Conservation (phyloP, 1,140 invertebrate species). For the Lepidurus arcticus region DNA sequence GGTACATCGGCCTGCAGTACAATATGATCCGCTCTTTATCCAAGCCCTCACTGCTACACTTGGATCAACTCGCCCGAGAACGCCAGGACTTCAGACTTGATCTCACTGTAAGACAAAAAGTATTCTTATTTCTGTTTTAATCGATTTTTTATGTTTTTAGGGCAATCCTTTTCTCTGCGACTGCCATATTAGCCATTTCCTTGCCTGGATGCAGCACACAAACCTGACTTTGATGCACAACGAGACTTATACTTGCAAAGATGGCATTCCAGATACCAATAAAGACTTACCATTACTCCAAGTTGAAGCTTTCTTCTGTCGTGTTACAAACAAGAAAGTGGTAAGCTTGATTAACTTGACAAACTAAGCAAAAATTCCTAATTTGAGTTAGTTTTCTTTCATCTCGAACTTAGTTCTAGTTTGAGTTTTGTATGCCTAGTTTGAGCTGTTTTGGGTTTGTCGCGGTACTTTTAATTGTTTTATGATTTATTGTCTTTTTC, state of each 20-base stretch:
- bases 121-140: not conserved
- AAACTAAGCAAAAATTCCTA: conserved; percentile 22
- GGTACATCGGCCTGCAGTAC: conserved; percentile 62
- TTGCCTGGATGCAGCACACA: conserved; percentile 58
- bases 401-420: conserved; percentile 7
- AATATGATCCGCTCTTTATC: conserved; percentile 60
- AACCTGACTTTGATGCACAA: conserved; percentile 56
- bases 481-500: conserved; percentile 41
- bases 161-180: conserved; percentile 60
- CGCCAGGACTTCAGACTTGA: conserved; percentile 54
- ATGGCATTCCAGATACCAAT: conserved; percentile 39
- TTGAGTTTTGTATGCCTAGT: conserved; percentile 39
- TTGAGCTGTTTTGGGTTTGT: conserved; percentile 43
- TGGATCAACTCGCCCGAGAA: conserved; percentile 54
- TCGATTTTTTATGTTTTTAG: conserved; percentile 4
- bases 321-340: not conserved
- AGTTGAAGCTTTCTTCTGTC: conserved; percentile 40
- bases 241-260: conserved; percentile 45
- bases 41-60: conserved; percentile 52
- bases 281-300: conserved; percentile 45
- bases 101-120: conserved; percentile 49
- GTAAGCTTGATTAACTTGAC: not conserved
- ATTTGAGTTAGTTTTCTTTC: not conserved
- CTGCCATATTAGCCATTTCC: conserved; percentile 55
- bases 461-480: conserved; percentile 41